Evolutionary conservation across 2,797 vertebrate species (phyloP).

Genomic region (Xerus rutilus): DNA sequence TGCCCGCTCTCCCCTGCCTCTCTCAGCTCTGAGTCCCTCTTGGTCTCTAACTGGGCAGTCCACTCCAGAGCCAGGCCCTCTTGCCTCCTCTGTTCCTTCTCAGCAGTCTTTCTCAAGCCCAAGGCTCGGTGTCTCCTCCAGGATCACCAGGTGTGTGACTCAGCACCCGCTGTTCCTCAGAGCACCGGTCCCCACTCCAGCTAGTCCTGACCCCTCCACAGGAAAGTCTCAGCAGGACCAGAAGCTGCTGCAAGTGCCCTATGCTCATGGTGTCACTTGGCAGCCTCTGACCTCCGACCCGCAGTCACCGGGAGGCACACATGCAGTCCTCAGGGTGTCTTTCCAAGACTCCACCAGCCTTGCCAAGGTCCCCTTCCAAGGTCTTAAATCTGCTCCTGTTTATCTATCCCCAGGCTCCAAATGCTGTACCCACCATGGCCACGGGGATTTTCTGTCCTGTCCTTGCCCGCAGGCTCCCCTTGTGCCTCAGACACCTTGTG

Average conservation of each 20-base stretch:
- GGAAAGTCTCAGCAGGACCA: not conserved
- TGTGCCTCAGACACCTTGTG: accelerated
- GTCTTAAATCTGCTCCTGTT: not conserved
- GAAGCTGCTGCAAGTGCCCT: too few relatives aligned
- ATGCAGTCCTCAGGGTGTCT: not conserved
- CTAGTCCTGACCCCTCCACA: not conserved
- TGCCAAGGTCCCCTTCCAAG: too few relatives aligned
- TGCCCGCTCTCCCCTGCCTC: too few relatives aligned
- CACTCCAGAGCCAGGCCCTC: not conserved
- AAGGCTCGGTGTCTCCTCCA: not conserved
- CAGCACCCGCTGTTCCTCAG: not conserved
- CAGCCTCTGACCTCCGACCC: accelerated
- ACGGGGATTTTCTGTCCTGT: accelerated
- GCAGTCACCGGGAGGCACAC: not conserved
- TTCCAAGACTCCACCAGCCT: too few relatives aligned
- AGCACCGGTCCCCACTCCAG: too few relatives aligned
- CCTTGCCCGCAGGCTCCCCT: too few relatives aligned
- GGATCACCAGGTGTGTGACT: not conserved
- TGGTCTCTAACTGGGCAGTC: not conserved
- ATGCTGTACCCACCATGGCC: accelerated
- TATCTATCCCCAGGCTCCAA: not conserved
- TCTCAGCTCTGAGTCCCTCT: too few relatives aligned
- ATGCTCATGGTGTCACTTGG: too few relatives aligned
- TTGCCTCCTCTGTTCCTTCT: not conserved
- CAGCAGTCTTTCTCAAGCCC: too few relatives aligned